Conservation (phyloP, 2,113 vertebrate species). For the Polyodon spathula region DNA sequence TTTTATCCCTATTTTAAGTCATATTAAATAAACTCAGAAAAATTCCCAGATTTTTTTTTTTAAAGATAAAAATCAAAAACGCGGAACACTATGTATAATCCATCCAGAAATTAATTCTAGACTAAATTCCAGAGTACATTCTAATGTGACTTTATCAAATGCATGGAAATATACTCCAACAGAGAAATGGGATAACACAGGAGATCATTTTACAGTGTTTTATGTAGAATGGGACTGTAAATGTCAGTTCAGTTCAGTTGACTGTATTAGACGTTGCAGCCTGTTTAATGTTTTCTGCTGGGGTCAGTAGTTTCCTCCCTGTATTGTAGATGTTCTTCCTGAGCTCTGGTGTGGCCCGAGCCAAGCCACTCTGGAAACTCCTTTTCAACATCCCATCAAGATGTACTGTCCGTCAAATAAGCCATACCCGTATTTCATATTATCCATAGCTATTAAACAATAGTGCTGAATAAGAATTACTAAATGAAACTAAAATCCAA, state of each 20-base stretch:
- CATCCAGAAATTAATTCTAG: conserved; percentile 37
- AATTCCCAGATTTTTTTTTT: no score
- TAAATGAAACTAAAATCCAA: no score
- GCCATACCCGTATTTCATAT: no score
- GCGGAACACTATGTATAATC: conserved; percentile 43
- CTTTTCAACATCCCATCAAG: no score
- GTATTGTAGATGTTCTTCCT: no score
- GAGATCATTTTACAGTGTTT: conserved; percentile 67
- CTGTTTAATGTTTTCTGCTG: conserved; percentile 51
- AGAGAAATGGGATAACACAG: conserved; percentile 71
- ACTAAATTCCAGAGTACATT: conserved; percentile 35
- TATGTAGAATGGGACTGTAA: conserved; percentile 59
- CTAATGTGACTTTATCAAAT: conserved; percentile 53
- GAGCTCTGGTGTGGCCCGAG: conserved; percentile 36
- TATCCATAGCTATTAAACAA: no score
- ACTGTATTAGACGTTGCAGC: conserved; percentile 43
- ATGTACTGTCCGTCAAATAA: no score
- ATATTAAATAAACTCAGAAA: no score
- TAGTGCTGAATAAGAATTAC: no score
- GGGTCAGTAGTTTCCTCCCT: conserved; percentile 35
- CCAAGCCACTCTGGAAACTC: conserved; percentile 27
- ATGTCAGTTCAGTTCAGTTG: conserved; percentile 67
- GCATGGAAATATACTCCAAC: conserved; percentile 54
- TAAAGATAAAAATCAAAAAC: no score
- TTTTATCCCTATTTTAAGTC: no score